Evolutionary conservation across 2,888 invertebrate species (phyloP).

Genomic region (Oscheius onirici): DNA sequence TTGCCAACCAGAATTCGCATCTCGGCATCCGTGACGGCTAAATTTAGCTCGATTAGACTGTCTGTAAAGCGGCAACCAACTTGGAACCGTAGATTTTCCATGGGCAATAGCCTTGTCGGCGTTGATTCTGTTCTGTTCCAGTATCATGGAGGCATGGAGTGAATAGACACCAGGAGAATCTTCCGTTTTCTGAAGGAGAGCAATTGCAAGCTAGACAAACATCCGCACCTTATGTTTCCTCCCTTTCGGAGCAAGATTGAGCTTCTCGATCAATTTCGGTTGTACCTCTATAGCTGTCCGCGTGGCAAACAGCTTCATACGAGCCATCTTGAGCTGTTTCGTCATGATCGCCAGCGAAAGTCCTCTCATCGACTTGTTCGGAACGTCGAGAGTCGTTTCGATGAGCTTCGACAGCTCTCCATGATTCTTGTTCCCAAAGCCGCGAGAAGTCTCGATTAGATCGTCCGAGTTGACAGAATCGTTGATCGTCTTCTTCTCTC

Average conservation of each 20-base stretch:
- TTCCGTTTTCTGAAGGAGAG: background rate
- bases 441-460: slow-evolving; percentile 3
- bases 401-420: slow-evolving; percentile 22
- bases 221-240: background rate
- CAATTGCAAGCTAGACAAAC: background rate
- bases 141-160: slow-evolving; percentile 36
- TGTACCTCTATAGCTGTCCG: slow-evolving; percentile 56
- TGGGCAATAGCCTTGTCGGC: slow-evolving; percentile 4
- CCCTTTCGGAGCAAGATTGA: slow-evolving; percentile 8
- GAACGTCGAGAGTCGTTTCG: slow-evolving; percentile 18
- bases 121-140: slow-evolving; percentile 24
- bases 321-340: slow-evolving; percentile 23
- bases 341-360: slow-evolving; percentile 7
- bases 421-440: background rate
- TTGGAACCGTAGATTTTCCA: background rate
- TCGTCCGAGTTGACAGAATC: slow-evolving; percentile 8
- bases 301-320: slow-evolving; percentile 58
- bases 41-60: background rate
- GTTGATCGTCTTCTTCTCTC: slow-evolving; percentile 17
- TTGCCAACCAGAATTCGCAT: slow-evolving; percentile 49
- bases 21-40: slow-evolving; percentile 43
- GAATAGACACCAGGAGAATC: slow-evolving; percentile 50
- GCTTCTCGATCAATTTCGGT: slow-evolving; percentile 44
- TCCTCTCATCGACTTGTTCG: background rate
- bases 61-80: no score